A percentile compares a stretch with the other conserved stretches of the same genome.
Evolutionary conservation across 2,797 vertebrate species (phyloP).

Genomic region (Sphaeramia orbicularis): DNA sequence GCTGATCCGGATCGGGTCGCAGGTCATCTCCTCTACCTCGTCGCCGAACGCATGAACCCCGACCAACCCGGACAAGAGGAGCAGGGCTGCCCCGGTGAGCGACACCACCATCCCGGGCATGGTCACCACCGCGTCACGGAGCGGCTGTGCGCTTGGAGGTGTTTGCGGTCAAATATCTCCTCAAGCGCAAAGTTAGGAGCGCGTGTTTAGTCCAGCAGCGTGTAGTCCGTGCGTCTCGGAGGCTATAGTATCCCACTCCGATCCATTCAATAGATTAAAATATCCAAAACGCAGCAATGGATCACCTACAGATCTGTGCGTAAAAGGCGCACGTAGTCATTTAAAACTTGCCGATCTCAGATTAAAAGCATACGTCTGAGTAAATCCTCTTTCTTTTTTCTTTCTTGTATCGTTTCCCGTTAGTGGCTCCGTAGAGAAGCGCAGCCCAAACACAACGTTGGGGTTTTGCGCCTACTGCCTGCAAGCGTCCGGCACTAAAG

Average conservation of each 20-base stretch:
- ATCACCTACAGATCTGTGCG: conserved; percentile 4
- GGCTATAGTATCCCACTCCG: conserved; percentile 41
- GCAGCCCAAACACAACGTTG: conserved; percentile 27
- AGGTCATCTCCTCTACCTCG: conserved; percentile 93
- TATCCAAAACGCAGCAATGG: conserved; percentile 43
- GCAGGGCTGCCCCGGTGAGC: conserved; percentile 54
- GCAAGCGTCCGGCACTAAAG: conserved; percentile 62
- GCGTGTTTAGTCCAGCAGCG: conserved; percentile 49
- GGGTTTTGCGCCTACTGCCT: conserved; percentile 51
- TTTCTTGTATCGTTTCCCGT: conserved; percentile 13
- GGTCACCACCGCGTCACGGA: conserved; percentile 25
- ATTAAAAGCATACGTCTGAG: neutral
- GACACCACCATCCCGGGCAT: conserved; percentile 59
- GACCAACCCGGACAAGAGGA: conserved; percentile 63
- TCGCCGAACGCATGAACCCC: conserved; percentile 88
- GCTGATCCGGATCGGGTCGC: conserved; percentile 96
- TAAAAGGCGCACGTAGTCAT: neutral
- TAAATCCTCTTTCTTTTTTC: conserved; percentile 33
- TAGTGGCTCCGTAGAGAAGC: conserved; percentile 20
- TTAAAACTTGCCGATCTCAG: neutral
- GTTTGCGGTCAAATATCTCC: conserved; percentile 14
- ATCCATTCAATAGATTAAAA: conserved; percentile 37
- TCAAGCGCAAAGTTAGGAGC: conserved; percentile 1
- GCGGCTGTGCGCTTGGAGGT: conserved; percentile 2
- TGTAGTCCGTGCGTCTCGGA: conserved; percentile 54